A percentile compares a stretch with the other conserved stretches of the same genome.
These are phyloP conservation scores for Drosophila rhopaloa DNA, from an alignment of 1,140 invertebrate species.

Conservation along the genomic window DNA sequence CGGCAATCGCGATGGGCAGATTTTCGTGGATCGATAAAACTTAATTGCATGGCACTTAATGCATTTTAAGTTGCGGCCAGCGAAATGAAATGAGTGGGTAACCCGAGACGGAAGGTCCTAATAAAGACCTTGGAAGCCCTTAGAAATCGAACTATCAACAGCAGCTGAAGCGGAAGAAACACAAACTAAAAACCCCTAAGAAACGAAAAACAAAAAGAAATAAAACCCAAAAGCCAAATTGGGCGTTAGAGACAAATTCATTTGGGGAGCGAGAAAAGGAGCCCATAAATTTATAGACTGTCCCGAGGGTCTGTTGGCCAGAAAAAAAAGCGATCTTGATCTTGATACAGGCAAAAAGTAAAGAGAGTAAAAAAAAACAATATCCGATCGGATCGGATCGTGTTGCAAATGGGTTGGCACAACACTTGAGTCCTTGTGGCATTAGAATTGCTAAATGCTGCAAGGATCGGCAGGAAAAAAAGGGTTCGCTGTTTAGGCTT, in stretches of 20 bases:
- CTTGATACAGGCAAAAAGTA: background rate
- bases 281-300: conserved; percentile 83
- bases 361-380: background rate
- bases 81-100: conserved; percentile 48
- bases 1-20: conserved; percentile 64
- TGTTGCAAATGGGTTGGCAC: conserved; percentile 65
- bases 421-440: conserved; percentile 49
- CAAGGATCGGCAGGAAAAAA: conserved; percentile 11
- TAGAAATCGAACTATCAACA: conserved; percentile 82
- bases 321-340: conserved; percentile 21
- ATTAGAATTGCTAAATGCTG: conserved; percentile 80
- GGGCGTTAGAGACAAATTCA: conserved; percentile 84
- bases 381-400: conserved; percentile 40
- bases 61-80: conserved; percentile 71
- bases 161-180: conserved; percentile 44
- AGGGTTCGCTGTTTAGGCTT: conserved; percentile 60
- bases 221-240: conserved; percentile 40
- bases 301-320: conserved; percentile 43
- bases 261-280: conserved; percentile 50
- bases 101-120: conserved; percentile 66
- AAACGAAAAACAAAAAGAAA: background rate
- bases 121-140: conserved; percentile 77
- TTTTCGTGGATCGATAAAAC: conserved; percentile 77
- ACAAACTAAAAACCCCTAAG: background rate
- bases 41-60: conserved; percentile 82